Percentiles rank a stretch among this genome's conserved stretches.
Conservation (phyloP, 2,113 vertebrate species). For the Cebidichthys violaceus region DNA sequence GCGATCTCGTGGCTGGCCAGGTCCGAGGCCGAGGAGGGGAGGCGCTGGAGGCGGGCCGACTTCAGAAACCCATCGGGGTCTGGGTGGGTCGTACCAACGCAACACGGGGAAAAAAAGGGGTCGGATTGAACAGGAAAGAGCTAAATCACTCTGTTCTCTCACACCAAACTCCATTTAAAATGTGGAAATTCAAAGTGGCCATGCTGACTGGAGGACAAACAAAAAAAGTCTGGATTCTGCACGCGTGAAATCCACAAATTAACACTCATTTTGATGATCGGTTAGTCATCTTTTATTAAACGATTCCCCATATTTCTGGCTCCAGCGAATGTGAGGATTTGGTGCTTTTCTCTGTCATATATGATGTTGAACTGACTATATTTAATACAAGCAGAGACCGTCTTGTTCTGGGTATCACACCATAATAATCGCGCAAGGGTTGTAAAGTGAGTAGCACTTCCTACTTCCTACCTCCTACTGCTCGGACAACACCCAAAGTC, state of each 20-base stretch:
- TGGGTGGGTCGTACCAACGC: slow-evolving; percentile 61
- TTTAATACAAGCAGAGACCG: not conserved
- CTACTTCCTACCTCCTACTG: not conserved
- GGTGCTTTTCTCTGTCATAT: not conserved
- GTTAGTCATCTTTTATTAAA: not conserved
- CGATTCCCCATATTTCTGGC: not conserved
- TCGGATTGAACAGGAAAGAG: not conserved
- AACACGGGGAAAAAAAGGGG: not conserved
- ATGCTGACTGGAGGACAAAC: not conserved
- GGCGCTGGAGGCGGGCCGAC: slow-evolving; percentile 92
- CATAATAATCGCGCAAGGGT: too few relatives aligned
- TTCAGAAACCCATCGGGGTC: slow-evolving; percentile 96
- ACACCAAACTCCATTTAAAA: not conserved
- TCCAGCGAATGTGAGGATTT: not conserved
- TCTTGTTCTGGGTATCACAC: not conserved
- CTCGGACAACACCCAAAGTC: not conserved
- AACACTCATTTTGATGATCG: not conserved
- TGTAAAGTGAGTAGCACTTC: not conserved
- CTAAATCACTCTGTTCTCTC: not conserved
- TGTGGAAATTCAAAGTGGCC: not conserved
- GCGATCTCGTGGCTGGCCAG: slow-evolving; percentile 91
- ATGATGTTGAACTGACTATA: not conserved
- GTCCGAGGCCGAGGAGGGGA: slow-evolving; percentile 95
- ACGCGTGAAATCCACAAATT: not conserved
- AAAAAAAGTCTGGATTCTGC: not conserved